Evolutionary conservation across 37 sponge, comb jelly and placozoan genomes (phyloP).

Genomic region (Spongilla lacustris): DNA sequence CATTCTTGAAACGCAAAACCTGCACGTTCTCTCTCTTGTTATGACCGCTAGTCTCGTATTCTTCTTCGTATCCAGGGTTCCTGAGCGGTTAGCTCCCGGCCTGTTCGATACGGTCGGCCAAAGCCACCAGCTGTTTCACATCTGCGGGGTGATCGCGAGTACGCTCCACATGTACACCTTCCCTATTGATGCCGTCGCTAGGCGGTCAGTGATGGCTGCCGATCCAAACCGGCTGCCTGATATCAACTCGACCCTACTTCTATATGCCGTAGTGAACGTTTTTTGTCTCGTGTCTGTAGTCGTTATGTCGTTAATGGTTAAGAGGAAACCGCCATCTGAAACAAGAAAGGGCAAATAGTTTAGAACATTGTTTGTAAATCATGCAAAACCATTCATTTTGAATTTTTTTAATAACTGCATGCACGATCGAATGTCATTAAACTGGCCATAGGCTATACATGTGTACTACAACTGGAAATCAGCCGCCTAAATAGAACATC

Average conservation of each 20-base stretch:
- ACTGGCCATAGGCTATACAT: no score
- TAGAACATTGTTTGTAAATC: no score
- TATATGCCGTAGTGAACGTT: constrained; percentile 11
- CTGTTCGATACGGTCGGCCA: constrained; percentile 79
- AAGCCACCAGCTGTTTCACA: constrained; percentile 87
- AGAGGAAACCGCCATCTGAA: not conserved
- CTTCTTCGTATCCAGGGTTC: constrained; percentile 84
- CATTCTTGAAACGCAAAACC: constrained; percentile 21
- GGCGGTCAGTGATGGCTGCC: constrained; percentile 11
- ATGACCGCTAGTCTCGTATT: constrained; percentile 32
- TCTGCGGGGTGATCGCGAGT: constrained; percentile 45
- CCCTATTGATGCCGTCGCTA: constrained; percentile 33
- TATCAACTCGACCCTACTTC: not conserved
- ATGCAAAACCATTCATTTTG: no score
- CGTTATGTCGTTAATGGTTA: constrained; percentile 16
- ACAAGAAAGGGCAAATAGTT: not conserved
- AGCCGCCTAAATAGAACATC: no score
- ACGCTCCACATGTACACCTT: constrained; percentile 57
- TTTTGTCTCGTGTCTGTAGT: constrained; percentile 27
- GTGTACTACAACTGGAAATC: no score
- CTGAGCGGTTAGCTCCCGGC: constrained; percentile 84
- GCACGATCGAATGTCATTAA: no score
- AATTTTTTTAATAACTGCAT: no score
- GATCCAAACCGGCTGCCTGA: not conserved
- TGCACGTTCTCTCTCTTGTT: not conserved